phyloP scores from a whole-genome alignment of 2,888 invertebrate genomes.

The Pasiphila rectangulata region DNA sequence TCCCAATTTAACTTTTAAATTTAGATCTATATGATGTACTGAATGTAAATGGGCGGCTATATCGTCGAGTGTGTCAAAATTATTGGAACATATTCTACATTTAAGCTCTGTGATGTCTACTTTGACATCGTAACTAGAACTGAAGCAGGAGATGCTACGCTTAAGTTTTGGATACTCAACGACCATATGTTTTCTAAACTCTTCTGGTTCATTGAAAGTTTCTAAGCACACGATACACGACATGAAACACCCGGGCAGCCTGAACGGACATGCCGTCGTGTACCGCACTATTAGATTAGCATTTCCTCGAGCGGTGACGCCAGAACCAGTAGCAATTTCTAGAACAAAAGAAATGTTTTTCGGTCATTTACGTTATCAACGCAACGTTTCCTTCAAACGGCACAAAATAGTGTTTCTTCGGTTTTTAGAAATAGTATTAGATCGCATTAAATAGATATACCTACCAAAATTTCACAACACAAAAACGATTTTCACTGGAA shows the following conservation, averaged over 20 bases:
- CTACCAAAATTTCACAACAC: too few relatives aligned
- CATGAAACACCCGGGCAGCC: constrained; percentile 38
- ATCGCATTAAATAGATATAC: too few relatives aligned
- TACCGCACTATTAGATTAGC: constrained; percentile 43
- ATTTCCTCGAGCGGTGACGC: constrained; percentile 41
- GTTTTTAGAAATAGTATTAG: too few relatives aligned
- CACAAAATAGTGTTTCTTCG: too few relatives aligned
- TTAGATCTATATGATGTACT: constrained; percentile 25
- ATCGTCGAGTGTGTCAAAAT: constrained; percentile 35
- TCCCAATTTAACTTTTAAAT: constrained; percentile 39
- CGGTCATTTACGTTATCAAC: constrained; percentile 25
- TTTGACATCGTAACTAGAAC: constrained; percentile 25
- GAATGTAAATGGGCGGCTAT: constrained; percentile 40
- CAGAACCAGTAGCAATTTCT: constrained; percentile 40
- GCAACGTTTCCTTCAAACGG: too few relatives aligned
- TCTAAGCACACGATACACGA: constrained; percentile 45
- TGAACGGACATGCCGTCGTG: constrained; percentile 50
- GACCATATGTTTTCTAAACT: constrained; percentile 45
- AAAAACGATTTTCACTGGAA: too few relatives aligned
- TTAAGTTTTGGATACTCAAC: constrained; percentile 36
- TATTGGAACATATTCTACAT: constrained; percentile 39
- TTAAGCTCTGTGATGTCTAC: constrained; percentile 35
- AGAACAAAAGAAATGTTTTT: constrained; percentile 48
- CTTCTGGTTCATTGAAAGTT: constrained; percentile 37
- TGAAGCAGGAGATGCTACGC: constrained; percentile 10